These are phyloP conservation scores for Datnioides undecimradiatus DNA, from an alignment of 2,113 vertebrate species.

Conservation along the genomic window DNA sequence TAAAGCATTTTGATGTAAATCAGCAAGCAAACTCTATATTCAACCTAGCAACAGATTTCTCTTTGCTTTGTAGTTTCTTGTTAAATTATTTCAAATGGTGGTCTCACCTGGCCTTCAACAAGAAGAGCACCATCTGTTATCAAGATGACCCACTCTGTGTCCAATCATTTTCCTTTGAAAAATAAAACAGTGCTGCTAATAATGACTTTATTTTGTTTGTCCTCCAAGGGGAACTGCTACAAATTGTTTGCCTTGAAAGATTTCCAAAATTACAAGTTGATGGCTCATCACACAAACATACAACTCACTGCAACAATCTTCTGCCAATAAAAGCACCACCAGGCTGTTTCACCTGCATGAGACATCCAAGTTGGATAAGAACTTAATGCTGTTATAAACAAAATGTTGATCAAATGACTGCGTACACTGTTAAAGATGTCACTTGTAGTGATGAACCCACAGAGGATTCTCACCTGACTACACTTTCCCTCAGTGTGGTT, in stretches of 20 bases:
- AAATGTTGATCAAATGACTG: too few relatives aligned
- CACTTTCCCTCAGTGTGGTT: background rate
- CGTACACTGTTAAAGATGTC: too few relatives aligned
- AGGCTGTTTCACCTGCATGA: background rate
- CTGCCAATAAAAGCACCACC: background rate
- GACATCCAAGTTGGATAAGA: background rate
- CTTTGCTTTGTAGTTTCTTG: slow-evolving; percentile 8
- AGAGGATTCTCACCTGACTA: background rate
- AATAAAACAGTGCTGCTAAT: slow-evolving; percentile 42
- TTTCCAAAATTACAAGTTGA: slow-evolving; percentile 9
- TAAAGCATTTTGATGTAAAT: slow-evolving; percentile 13
- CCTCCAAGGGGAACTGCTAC: background rate
- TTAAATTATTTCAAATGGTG: slow-evolving; percentile 8
- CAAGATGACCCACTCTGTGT: background rate
- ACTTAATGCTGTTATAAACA: background rate
- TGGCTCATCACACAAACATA: background rate
- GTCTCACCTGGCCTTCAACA: slow-evolving; percentile 1
- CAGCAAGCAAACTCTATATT: slow-evolving; percentile 33
- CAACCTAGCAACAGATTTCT: background rate
- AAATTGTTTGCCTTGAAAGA: background rate
- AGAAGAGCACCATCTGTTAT: slow-evolving; percentile 37
- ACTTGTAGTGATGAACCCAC: background rate
- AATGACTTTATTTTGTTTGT: slow-evolving; percentile 29
- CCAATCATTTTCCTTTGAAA: slow-evolving; percentile 29
- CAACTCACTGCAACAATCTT: background rate